Evolutionary conservation across 64 coral and sea anemone species (phyloP), one percentile per base, ranked within the genome.

Genomic region (Porites lutea): DNA sequence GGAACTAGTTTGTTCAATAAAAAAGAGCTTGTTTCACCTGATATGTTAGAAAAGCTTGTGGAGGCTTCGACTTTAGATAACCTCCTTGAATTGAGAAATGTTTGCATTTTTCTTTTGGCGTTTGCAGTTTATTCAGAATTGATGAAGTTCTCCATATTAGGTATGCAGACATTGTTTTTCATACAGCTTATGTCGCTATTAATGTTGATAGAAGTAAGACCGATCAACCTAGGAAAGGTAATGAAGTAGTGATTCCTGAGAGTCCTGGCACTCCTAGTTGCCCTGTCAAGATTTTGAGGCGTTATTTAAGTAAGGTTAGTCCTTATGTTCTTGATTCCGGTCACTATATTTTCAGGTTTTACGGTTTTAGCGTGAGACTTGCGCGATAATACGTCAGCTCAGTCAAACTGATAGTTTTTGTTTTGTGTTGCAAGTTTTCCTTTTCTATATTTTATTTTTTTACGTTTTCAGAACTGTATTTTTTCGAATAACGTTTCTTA

Each of bases 91-190:
- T 43, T 93, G 27, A 86, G 82, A 18, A 92, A 92, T 52, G 82
- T 92, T 13, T 92, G 91, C 20, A 79, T 92, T 55, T 92, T 86
- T 53, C 9, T 92, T 44, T 57, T 86, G 8, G 64, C 72, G 27
- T 87, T 79, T 87, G 71, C 91, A 82, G 91, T 1, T 92, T 87
- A 67, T 92, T 92, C 58, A 84, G 91, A 78, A 80, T 59, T 15
- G 60, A 92, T 3, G 91, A 92, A 16, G 82, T 92, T 52, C 76
- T 86, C 51, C 76, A 52, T 13, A 87, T 93, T 61, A 87, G 71
- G 79, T 87, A 80, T 68, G 78, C 65, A 3, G 52, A 89, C 37
- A 89, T 89, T 50, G 2, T 3, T 47, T 89, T 89, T 66, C 6
- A 89, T 52, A 27, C 14, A 16, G 86, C 53, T 14, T 59, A 88